Evolutionary conservation across 2,113 vertebrate species (phyloP), one percentile per base, ranked within the genome.

Genomic region (Bufo bufo): DNA sequence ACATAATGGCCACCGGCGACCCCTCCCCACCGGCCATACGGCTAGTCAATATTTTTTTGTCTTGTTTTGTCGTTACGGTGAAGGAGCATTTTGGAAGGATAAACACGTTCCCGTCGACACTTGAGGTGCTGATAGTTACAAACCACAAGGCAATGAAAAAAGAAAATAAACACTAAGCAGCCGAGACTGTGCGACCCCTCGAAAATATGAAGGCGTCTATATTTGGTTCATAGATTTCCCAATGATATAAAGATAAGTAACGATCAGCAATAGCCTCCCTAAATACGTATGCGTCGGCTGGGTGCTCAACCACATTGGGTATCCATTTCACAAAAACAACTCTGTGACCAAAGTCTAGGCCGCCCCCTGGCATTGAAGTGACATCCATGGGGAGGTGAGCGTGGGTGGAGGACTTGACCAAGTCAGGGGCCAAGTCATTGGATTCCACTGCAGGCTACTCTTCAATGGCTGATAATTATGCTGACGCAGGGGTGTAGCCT

Each of bases 1-100:
- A 75, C 84, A 91, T 93, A 94, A 94, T 93, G 91, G 91, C 91
- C 90, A 81, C 33, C 43, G n/a, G 58, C 52, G 45, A 69, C 33
- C 13, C 54, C 82, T 33, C 12, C 33, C 33, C 33, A 33, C 19
- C 1, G 49, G 20, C n/a, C 12, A 16, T 69, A 71, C 33, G 65
- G 83, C 56, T 10, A 74, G 83, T 74, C 83, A 84, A 69, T 84
- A 66, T 84, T 71, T 84, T n/a, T 84, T 84, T 84, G 65, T 84
- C 61, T 50, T 83, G 45, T 83, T 83, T 83, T 54, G 83, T 85
- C 45, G 69, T 74, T 74, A 58, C 47, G 83, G 50, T 33, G 8
- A 74, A 47, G 33, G 69, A 52, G 33, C 66, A 74, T 54, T 72
- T 85, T 47, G 72, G 50, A 74, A 74, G 69, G 52, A 85, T 71